Percentiles rank a stretch among this genome's conserved stretches.
These are phyloP conservation scores for Meghimatium bilineatum DNA, from an alignment of 2,888 invertebrate genomes.

Conservation along the genomic window DNA sequence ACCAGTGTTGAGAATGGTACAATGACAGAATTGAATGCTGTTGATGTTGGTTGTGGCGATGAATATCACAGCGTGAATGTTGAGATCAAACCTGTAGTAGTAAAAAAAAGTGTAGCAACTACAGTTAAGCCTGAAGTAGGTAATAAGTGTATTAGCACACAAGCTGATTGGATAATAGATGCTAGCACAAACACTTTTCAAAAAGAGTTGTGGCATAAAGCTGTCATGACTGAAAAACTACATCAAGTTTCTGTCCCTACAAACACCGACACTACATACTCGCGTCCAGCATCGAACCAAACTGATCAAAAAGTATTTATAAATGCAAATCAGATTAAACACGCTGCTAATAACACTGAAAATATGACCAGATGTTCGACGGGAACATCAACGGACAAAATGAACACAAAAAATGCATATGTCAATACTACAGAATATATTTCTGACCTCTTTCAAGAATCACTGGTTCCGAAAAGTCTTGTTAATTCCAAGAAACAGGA, in stretches of 20 bases:
- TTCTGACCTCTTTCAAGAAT: not conserved
- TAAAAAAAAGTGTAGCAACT: constrained; percentile 66
- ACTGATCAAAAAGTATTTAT: constrained; percentile 69
- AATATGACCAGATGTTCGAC: constrained; percentile 55
- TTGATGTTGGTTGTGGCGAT: constrained; percentile 69
- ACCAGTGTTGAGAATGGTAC: constrained; percentile 57
- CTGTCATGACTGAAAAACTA: constrained; percentile 65
- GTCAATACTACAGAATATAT: constrained; percentile 36
- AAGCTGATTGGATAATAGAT: constrained; percentile 67
- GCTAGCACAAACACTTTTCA: constrained; percentile 64
- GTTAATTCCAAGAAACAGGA: not conserved
- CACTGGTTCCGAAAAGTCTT: not conserved
- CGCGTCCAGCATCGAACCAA: constrained; percentile 56
- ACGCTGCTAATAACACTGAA: constrained; percentile 63
- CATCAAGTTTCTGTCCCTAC: constrained; percentile 60
- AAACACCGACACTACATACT: constrained; percentile 60
- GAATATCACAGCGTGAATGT: constrained; percentile 70
- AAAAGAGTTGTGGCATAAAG: constrained; percentile 57
- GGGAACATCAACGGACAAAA: constrained; percentile 60
- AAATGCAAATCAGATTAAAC: constrained; percentile 59
- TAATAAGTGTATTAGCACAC: constrained; percentile 62
- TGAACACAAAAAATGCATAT: not conserved
- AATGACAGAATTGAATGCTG: constrained; percentile 36
- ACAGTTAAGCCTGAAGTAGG: constrained; percentile 65
- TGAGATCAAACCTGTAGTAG: constrained; percentile 64